Conservation (phyloP, 2,113 vertebrate species). For the Heterochromis multidens region DNA sequence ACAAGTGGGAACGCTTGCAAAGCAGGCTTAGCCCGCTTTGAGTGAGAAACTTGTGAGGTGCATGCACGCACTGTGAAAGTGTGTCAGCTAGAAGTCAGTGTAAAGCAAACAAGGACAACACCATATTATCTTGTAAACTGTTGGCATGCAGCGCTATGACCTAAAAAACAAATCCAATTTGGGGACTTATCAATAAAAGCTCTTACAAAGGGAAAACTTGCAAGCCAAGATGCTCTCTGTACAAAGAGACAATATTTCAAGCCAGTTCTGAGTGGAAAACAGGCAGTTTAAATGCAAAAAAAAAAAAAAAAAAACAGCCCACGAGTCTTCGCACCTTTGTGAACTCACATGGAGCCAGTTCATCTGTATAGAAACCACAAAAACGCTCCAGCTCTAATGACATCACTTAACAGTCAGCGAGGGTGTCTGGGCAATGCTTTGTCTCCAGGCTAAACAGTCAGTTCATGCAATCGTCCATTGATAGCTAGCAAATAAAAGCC, state of each 20-base stretch:
- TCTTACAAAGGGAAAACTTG: not conserved
- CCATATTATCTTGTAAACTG: constrained; percentile 37
- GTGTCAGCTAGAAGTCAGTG: constrained; percentile 14
- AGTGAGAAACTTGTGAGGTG: constrained; percentile 1
- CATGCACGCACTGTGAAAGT: constrained; percentile 23
- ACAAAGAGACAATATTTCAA: not conserved
- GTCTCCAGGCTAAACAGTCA: constrained; percentile 51
- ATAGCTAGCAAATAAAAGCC: constrained; percentile 57
- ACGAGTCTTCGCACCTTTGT: constrained; percentile 34
- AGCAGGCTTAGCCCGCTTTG: constrained; percentile 6
- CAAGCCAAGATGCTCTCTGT: not conserved
- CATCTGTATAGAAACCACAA: constrained; percentile 49
- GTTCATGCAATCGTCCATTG: constrained; percentile 43
- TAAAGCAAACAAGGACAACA: constrained; percentile 37
- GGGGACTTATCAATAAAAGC: constrained; percentile 5
- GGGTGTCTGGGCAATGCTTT: constrained; percentile 45
- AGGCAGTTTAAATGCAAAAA: constrained; percentile 7
- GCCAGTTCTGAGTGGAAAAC: not conserved
- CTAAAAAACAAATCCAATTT: constrained; percentile 51
- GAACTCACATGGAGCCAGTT: constrained; percentile 34
- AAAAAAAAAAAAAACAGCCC: not conserved
- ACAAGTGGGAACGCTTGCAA: not conserved
- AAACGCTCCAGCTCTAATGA: constrained; percentile 38
- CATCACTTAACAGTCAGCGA: constrained; percentile 49
- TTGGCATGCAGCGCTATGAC: constrained; percentile 26